phyloP scores from a whole-genome alignment of 2,888 invertebrate genomes.

The Saturnia japonica region DNA sequence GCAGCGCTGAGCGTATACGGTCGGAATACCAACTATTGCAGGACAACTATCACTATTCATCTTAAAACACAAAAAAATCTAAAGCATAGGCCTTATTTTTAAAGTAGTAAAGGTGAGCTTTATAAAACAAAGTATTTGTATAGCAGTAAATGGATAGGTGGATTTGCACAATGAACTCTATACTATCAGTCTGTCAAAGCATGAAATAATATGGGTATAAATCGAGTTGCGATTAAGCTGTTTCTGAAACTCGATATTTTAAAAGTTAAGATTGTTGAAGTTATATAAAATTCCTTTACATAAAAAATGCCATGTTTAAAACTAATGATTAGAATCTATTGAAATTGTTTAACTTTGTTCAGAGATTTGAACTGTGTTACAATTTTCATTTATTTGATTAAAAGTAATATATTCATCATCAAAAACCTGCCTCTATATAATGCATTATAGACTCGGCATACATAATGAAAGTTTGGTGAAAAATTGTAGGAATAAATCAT shows the following conservation, averaged over 20 bases:
- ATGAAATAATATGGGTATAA: constrained; percentile 64
- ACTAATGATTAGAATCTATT: not conserved
- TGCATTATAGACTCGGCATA: too few species aligned
- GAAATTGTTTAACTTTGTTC: too few species aligned
- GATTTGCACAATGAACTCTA: constrained; percentile 56
- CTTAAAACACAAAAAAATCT: constrained; percentile 26
- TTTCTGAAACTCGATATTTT: constrained; percentile 40
- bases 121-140: not conserved
- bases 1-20: constrained; percentile 69
- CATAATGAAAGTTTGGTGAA: too few species aligned
- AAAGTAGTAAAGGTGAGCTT: constrained; percentile 31
- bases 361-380: too few species aligned
- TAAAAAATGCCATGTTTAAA: not conserved
- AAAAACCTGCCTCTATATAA: too few species aligned
- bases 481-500: too few species aligned
- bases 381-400: too few species aligned
- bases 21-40: constrained; percentile 48
- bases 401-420: too few species aligned
- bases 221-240: constrained; percentile 40
- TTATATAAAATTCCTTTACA: not conserved
- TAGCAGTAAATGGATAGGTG: constrained; percentile 24
- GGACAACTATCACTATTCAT: constrained; percentile 28
- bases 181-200: constrained; percentile 55
- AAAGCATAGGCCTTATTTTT: constrained; percentile 20
- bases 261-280: not conserved